Evolutionary conservation across 2,797 vertebrate genomes (phyloP).

Genomic region (Garrulus glandarius): DNA sequence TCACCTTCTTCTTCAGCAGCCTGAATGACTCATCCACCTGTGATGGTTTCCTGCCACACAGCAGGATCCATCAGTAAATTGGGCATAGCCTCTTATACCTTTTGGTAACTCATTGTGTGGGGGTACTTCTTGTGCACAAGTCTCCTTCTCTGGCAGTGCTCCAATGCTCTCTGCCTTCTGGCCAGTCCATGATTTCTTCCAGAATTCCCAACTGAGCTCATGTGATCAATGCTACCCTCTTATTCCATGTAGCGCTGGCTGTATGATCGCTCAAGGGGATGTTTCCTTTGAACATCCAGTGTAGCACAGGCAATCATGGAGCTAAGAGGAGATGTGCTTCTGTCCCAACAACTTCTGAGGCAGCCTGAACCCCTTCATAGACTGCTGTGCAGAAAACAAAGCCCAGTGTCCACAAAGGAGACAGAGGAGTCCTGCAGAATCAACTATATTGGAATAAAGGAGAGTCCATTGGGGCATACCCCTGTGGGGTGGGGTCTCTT

Average conservation of each 20-base stretch:
- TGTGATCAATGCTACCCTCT: neutral
- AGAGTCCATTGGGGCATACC: neutral
- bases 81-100: neutral
- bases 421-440: neutral
- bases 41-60: neutral
- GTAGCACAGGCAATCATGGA: neutral
- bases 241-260: neutral
- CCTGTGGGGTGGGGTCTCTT: neutral
- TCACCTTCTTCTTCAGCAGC: neutral
- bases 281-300: neutral
- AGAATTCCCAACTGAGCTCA: neutral
- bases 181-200: neutral
- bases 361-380: neutral
- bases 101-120: accelerated
- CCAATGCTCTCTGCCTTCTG: neutral
- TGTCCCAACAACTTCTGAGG: neutral
- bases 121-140: neutral
- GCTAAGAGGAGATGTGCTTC: neutral
- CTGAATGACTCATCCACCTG: neutral
- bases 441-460: neutral
- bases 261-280: accelerated
- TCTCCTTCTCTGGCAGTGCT: neutral
- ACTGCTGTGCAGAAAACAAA: neutral
- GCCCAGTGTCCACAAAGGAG: neutral
- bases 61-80: neutral